phyloP scores from a whole-genome alignment of 2,888 invertebrate species.

The Amphimallon solstitiale region DNA sequence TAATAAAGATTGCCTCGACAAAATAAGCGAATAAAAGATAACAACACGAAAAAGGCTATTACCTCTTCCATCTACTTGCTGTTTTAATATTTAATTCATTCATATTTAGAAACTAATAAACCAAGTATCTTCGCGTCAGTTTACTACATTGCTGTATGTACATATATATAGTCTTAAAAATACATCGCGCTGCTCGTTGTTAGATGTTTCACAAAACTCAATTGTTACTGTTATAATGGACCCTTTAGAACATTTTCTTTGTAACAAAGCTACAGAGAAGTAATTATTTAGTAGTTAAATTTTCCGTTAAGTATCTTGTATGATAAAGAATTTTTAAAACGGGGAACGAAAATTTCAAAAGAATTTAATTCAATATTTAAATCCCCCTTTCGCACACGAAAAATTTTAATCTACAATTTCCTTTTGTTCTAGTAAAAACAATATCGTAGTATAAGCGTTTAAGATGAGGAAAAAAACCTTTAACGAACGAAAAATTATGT shows the following conservation, averaged over 20 bases:
- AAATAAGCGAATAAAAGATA: background rate
- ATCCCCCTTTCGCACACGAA: constrained; percentile 4
- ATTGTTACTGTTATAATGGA: constrained; percentile 25
- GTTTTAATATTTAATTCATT: constrained; percentile 8
- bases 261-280: constrained; percentile 31
- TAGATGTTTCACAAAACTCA: constrained; percentile 29
- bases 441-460: too few relatives aligned
- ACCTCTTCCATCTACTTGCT: background rate
- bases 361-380: constrained; percentile 24
- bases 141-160: background rate
- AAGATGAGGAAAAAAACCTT: too few relatives aligned
- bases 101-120: constrained; percentile 8
- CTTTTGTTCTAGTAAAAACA: constrained; percentile 6
- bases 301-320: constrained; percentile 20
- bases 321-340: constrained; percentile 32
- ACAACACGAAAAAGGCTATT: background rate
- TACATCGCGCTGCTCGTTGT: background rate
- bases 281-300: constrained; percentile 36
- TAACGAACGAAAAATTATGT: too few relatives aligned
- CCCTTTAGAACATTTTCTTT: constrained; percentile 26
- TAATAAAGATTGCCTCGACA: background rate
- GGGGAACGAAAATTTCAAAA: background rate
- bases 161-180: background rate
- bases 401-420: constrained; percentile 7
- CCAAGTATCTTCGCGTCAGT: too few relatives aligned